A percentile compares a stretch with the other conserved stretches of the same genome.
These are phyloP conservation scores for Corythornis leucogaster DNA, from an alignment of 2,797 vertebrate species.

Conservation along the genomic window DNA sequence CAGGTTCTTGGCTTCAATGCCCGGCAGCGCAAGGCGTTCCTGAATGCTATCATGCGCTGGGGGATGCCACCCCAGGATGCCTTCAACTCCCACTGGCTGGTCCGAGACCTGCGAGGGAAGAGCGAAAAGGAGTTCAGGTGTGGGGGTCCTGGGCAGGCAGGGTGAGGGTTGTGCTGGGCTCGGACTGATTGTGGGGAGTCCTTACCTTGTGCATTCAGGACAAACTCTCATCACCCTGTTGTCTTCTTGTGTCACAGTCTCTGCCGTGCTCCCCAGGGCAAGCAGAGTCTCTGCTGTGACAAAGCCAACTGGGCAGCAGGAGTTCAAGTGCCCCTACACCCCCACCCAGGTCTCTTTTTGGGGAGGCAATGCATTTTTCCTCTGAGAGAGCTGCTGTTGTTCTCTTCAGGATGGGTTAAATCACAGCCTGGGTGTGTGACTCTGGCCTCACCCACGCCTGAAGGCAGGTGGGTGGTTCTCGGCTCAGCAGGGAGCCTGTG, in stretches of 20 bases:
- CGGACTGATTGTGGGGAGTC: accelerated
- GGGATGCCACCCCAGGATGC: slow-evolving; percentile 99
- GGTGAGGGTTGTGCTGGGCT: neutral
- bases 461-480: accelerated
- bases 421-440: neutral
- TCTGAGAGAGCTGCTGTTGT: accelerated
- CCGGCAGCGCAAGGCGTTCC: slow-evolving; percentile 95
- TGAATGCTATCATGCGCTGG: slow-evolving; percentile 99
- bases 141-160: neutral
- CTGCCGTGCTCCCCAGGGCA: neutral
- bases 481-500: accelerated
- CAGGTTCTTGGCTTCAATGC: slow-evolving; percentile 99
- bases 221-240: accelerated
- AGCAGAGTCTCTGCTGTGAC: neutral
- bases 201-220: accelerated
- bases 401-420: neutral
- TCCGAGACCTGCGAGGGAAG: slow-evolving; percentile 94
- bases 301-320: neutral
- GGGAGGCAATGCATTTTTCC: accelerated
- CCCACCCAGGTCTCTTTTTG: accelerated
- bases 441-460: accelerated
- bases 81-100: slow-evolving; percentile 99
- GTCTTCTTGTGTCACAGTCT: accelerated
- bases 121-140: slow-evolving; percentile 99
- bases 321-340: neutral